Percentiles rank a stretch among this genome's conserved stretches.
phyloP scores from a whole-genome alignment of 2,113 vertebrate genomes.

The Mixornis gularis region DNA sequence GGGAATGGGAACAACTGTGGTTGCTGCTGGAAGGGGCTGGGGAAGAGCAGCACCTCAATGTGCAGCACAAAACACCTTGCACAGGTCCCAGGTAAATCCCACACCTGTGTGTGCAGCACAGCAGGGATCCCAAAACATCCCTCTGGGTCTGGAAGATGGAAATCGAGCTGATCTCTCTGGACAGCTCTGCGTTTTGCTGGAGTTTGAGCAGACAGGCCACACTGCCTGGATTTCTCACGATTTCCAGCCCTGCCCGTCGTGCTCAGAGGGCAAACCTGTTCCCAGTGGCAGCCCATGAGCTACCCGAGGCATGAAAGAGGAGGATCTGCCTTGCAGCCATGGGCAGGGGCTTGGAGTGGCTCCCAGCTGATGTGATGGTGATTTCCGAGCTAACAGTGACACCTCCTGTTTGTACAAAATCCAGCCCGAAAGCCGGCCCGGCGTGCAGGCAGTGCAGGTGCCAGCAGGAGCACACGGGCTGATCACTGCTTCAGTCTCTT shows the following conservation, averaged over 20 bases:
- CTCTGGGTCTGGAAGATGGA: background rate
- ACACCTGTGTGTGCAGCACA: fast-evolving
- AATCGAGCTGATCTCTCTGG: background rate
- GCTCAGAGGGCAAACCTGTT: background rate
- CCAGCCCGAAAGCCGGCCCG: background rate
- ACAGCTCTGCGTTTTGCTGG: background rate
- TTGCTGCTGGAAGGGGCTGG: background rate
- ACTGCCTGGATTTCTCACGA: background rate
- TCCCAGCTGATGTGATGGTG: background rate
- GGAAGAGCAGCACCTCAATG: background rate
- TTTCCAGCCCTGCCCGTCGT: background rate
- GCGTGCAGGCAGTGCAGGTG: fast-evolving
- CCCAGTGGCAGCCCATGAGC: background rate
- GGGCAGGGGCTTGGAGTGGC: background rate
- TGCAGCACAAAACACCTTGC: background rate
- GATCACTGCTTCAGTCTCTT: background rate
- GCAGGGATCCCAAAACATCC: fast-evolving
- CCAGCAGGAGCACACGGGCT: background rate
- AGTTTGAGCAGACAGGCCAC: background rate
- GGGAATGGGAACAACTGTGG: background rate
- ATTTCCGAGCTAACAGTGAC: constrained; percentile 38
- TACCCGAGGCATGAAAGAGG: background rate
- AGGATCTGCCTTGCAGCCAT: background rate
- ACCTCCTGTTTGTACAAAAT: background rate
- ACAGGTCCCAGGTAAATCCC: background rate